Base-by-base conservation (phyloP, 2,113 vertebrate species). In the Myotis yumanensis region DNA sequence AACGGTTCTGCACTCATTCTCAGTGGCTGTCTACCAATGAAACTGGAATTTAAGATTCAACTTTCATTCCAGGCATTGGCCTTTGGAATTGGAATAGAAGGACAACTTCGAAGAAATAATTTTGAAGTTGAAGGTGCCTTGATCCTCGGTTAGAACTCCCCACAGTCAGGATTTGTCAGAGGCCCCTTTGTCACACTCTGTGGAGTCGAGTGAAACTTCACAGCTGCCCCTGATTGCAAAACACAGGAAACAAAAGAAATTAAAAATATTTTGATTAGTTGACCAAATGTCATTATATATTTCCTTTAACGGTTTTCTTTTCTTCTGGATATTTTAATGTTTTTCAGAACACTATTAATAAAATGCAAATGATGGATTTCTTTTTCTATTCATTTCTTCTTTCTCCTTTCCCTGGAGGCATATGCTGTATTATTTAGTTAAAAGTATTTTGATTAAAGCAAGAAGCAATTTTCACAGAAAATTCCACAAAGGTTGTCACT, bases 401-500 rank as follows among this genome's bases (percentile, higher is more conserved):
- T 79, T 89, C 15, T 69, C 8, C 48, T 86, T 16, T 73, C 32
- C 46, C 32, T 11, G 35, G 69, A 91, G 51, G 32, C 81, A 81
- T 25, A 52, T 35, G 52, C 23, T 86, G 7, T 30, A n/a, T 71
- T 86, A 85, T 72, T 43, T 89, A 84, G 23, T 79, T 86, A 28
- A 94, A 96, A 90, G 89, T 94, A 95, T 87, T 94, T 97, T 97
- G 54, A 94, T 91, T 89, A 89, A 84, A 86, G 59, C 4, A 81
- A 57, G n/a, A 95, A 95, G 12, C 12, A 81, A 6, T 48, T 93
- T 96, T 86, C 17, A 84, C 7, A 72, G 57, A 87, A 90, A 96
- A 40, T 76, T 89, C 15, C 40, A 54, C 75, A 80, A 89, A 84
- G 6, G 10, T 57, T 66, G 25, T 62, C 23, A 17, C 28, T 46